Evolutionary conservation across 2,797 vertebrate genomes (phyloP).

Genomic region (Rhinichthys osculus): DNA sequence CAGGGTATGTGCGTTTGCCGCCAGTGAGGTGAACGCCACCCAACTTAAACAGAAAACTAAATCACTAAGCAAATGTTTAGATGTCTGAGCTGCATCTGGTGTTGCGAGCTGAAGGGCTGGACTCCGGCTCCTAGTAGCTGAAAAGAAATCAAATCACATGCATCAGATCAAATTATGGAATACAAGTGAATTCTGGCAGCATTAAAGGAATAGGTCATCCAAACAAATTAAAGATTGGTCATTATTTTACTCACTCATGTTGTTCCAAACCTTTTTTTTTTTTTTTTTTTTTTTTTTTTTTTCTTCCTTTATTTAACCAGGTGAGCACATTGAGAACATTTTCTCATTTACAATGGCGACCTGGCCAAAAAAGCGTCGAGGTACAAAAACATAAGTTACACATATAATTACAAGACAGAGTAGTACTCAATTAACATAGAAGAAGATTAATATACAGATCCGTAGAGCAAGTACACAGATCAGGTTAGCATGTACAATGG

Average conservation of each 20-base stretch:
- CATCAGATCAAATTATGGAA: slow-evolving; percentile 29
- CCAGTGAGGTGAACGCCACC: slow-evolving; percentile 39
- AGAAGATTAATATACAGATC: too few relatives aligned
- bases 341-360: too few relatives aligned
- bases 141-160: slow-evolving; percentile 27
- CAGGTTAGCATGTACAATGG: too few relatives aligned
- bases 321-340: too few relatives aligned
- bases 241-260: neutral
- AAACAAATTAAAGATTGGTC: neutral
- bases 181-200: neutral
- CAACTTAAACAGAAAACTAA: slow-evolving; percentile 48
- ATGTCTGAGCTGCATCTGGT: slow-evolving; percentile 45
- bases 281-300: too few relatives aligned
- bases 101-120: slow-evolving; percentile 2
- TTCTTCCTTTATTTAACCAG: too few relatives aligned
- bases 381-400: too few relatives aligned
- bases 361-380: too few relatives aligned
- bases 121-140: slow-evolving; percentile 19
- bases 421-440: too few relatives aligned
- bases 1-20: slow-evolving; percentile 26
- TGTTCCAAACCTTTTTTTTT: neutral
- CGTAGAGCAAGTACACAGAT: too few relatives aligned
- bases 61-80: slow-evolving; percentile 50
- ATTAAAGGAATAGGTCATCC: neutral
- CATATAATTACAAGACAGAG: too few relatives aligned